A percentile compares a stretch with the other conserved stretches of the same genome.
Evolutionary conservation across 1,140 invertebrate genomes (phyloP).

Genomic region (Gyrodactylus bullatarudis): DNA sequence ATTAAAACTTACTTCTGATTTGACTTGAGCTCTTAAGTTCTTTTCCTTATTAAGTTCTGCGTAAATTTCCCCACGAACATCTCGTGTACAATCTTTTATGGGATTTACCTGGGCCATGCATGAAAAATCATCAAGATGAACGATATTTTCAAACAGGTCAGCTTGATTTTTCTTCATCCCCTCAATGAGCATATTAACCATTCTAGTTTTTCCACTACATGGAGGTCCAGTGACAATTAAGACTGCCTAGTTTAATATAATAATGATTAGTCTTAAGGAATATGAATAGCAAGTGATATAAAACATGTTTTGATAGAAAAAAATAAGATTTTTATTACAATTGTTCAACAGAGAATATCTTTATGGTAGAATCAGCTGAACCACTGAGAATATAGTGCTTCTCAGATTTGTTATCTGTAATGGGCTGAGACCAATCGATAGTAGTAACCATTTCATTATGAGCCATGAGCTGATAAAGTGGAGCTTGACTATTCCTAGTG

Average conservation of each 20-base stretch:
- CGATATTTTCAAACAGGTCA: background rate
- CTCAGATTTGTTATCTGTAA: background rate
- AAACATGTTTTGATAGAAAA: background rate
- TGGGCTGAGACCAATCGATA: conserved; percentile 46
- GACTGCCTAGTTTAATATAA: background rate
- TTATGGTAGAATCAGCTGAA: conserved; percentile 57
- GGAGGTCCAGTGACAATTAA: background rate
- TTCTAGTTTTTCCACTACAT: background rate
- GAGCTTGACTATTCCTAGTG: conserved; percentile 33
- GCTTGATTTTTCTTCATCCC: background rate
- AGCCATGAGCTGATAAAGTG: conserved; percentile 58
- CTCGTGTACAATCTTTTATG: too few relatives aligned
- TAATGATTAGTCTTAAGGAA: background rate
- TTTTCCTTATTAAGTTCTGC: background rate
- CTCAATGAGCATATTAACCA: background rate
- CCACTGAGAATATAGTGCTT: conserved; percentile 45
- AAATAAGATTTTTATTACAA: background rate
- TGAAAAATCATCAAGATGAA: background rate
- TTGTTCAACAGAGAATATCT: conserved; percentile 32
- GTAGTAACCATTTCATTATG: conserved; percentile 71
- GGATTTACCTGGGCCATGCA: background rate
- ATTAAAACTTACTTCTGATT: background rate
- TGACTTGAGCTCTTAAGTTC: background rate
- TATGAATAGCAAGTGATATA: background rate
- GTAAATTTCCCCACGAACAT: background rate